These are phyloP conservation scores for Dermatemys mawii DNA, from an alignment of 2,113 vertebrate species.

Conservation along the genomic window DNA sequence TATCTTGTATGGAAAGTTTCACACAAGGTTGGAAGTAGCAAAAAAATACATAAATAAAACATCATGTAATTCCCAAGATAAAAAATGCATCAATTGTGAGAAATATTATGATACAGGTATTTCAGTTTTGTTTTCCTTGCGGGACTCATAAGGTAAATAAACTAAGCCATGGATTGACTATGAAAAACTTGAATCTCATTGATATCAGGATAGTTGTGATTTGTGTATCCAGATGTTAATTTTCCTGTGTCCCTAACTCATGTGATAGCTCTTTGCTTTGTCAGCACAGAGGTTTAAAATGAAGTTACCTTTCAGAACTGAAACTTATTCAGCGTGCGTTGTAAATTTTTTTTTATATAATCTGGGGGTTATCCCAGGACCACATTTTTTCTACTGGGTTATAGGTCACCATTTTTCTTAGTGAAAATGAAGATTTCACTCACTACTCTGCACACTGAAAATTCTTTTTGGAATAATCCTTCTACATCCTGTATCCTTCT, in stretches of 20 bases:
- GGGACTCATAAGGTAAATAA: constrained; percentile 70
- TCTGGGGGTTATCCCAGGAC: neutral
- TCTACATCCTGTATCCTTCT: no score
- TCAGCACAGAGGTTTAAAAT: constrained; percentile 51
- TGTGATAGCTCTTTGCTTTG: constrained; percentile 62
- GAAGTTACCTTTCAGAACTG: constrained; percentile 44
- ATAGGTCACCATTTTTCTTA: neutral
- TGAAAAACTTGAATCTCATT: constrained; percentile 69
- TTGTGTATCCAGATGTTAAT: constrained; percentile 67
- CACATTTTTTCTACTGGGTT: neutral
- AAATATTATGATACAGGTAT: constrained; percentile 73
- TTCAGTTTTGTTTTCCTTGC: constrained; percentile 63
- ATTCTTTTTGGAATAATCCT: neutral
- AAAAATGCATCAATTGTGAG: constrained; percentile 74
- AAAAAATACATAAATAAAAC: constrained; percentile 74
- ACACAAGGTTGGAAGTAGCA: constrained; percentile 58
- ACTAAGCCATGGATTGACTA: constrained; percentile 73
- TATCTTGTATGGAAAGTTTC: constrained; percentile 69
- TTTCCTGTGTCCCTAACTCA: constrained; percentile 61
- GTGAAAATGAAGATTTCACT: constrained; percentile 16
- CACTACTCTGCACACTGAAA: neutral
- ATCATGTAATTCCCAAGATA: constrained; percentile 75
- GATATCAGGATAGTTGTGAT: constrained; percentile 72
- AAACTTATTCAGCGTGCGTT: constrained; percentile 36
- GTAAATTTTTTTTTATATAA: constrained; percentile 12